Base-by-base conservation (phyloP, 1,140 invertebrate species). In the Cephus cinctus region DNA sequence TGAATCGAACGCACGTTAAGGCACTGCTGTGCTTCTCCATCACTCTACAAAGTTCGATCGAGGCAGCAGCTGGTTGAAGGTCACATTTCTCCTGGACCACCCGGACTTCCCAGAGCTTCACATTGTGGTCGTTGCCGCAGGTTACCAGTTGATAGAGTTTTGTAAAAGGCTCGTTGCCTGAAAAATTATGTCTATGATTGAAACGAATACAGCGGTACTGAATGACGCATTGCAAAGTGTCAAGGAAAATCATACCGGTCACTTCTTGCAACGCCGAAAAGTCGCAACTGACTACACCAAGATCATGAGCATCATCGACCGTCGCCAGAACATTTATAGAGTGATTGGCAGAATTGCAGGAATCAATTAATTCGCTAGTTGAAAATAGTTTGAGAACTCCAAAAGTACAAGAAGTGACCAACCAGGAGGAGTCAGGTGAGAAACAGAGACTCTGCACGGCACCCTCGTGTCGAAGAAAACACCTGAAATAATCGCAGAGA, bases 51-150 rank as follows among this genome's bases (percentile, higher is more conserved):
- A 70, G 59, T 12, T 25, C 54, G 39, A 69, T 67, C 8, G 54
- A 59, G 9, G 62, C 65, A 4, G 53, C 52, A 16, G 54, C 50
- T 5, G 59, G 44, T 38, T 57, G 50, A 19, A 18, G 12, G 18
- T 70, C 57, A 15, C 50, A 56, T 36, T 73, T 73, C 14, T 61
- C 49, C 19, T 68, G 60, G 5, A 52, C 42, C 5, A 68, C 61
- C 3, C 62, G 76, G 3, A 90, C 78, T 31, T 81, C 79, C 89
- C 89, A 92, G 6, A 90, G 58, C 66, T 87, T 87, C 1, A 90
- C 80, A n/a, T 78, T 63, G 60, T 87, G 81, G 66, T 89, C 88
- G 55, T 87, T 87, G 2, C 88, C 89, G 59, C 86, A 79, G 3
- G 83, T 82, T 8, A 85, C 84, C 47, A 88, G 57, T 31, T 82